A percentile compares a stretch with the other conserved stretches of the same genome.
phyloP scores from a whole-genome alignment of 2,113 vertebrate species.

The Sula dactylatra region DNA sequence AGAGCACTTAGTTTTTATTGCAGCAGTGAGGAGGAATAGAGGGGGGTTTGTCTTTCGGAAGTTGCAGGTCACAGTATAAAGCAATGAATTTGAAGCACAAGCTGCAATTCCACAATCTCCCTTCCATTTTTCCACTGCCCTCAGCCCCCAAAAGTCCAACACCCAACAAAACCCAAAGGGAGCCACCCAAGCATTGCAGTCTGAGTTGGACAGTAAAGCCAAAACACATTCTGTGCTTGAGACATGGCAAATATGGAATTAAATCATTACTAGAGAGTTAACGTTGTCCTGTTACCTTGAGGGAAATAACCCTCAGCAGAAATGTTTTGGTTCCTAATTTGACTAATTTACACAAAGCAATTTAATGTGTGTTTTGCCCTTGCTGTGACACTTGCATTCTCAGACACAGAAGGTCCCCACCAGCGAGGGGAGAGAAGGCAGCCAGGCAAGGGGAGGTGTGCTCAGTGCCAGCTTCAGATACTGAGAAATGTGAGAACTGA shows the following conservation, averaged over 20 bases:
- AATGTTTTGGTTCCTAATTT: slow-evolving; percentile 30
- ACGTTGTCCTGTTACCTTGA: background rate
- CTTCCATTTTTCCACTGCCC: background rate
- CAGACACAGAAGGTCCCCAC: background rate
- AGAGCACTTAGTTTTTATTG: background rate
- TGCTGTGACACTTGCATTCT: background rate
- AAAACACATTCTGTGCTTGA: background rate
- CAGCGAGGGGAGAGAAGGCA: background rate
- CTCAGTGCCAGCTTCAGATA: background rate
- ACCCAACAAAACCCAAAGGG: background rate
- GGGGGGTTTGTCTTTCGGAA: background rate
- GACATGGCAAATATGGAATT: background rate
- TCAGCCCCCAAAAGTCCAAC: background rate
- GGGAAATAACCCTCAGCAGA: slow-evolving; percentile 2
- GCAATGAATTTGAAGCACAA: background rate
- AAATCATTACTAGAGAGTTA: background rate
- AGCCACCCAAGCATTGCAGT: background rate
- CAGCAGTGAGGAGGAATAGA: background rate
- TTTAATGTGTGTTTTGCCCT: background rate
- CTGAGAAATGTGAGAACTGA: slow-evolving; percentile 10
- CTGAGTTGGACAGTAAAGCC: background rate
- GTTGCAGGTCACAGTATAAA: background rate
- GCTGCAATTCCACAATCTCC: background rate
- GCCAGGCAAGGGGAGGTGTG: background rate
- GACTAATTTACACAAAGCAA: slow-evolving; percentile 1